phyloP scores from a whole-genome alignment of 2,888 invertebrate genomes.

The Malthinus flaveolus region DNA sequence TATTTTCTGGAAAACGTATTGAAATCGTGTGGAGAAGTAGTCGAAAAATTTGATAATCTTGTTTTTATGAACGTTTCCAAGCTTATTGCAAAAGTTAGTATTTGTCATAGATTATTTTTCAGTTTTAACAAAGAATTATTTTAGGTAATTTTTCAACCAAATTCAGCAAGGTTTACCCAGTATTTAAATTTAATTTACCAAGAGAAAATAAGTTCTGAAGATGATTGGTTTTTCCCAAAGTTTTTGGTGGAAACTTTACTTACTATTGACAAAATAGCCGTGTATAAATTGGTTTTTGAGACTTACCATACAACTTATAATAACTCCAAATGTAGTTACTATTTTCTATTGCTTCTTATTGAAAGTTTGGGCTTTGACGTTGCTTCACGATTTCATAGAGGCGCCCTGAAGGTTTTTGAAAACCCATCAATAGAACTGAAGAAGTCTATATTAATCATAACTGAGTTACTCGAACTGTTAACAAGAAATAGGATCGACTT shows the following conservation, averaged over 20 bases:
- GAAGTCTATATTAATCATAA: conserved; percentile 38
- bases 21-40: conserved; percentile 29
- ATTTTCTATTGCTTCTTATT: conserved; percentile 40
- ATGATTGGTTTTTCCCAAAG: conserved; percentile 31
- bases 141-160: conserved; percentile 41
- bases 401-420: conserved; percentile 27
- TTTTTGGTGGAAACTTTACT: conserved; percentile 37
- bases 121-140: conserved; percentile 5
- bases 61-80: conserved; percentile 34
- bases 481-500: conserved; percentile 30
- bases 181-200: conserved; percentile 36
- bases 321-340: conserved; percentile 38
- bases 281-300: conserved; percentile 43
- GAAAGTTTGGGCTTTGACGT: conserved; percentile 44
- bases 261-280: conserved; percentile 22
- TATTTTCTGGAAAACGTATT: conserved; percentile 35
- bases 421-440: conserved; percentile 21
- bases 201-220: conserved; percentile 15
- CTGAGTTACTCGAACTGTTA: conserved; percentile 30
- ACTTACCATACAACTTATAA: conserved; percentile 38
- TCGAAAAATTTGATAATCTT: conserved; percentile 29
- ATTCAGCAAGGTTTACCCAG: conserved; percentile 33
- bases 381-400: conserved; percentile 33
- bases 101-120: neutral
- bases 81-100: conserved; percentile 40